A percentile compares a stretch with the other conserved stretches of the same genome.
phyloP scores from a whole-genome alignment of 2,888 invertebrate species.

The Vandiemenella viatica region DNA sequence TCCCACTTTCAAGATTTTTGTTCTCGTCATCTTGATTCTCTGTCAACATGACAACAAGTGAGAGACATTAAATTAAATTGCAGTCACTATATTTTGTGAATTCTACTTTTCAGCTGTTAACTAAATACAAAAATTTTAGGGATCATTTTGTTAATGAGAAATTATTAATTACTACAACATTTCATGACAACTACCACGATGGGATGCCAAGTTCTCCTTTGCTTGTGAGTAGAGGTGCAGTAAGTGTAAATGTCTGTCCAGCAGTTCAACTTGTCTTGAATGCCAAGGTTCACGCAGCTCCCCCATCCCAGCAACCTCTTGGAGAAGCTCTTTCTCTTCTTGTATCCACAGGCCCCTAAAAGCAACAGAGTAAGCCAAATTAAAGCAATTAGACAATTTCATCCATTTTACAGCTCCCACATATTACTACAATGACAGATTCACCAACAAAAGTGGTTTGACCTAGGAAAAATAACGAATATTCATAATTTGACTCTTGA shows the following conservation, averaged over 20 bases:
- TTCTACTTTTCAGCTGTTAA: no score
- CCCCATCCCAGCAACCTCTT: conserved; percentile 79
- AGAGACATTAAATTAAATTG: no score
- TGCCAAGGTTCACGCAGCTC: conserved; percentile 76
- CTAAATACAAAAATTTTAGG: no score
- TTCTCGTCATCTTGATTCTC: no score
- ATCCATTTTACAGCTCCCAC: no score
- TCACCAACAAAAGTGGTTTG: not conserved
- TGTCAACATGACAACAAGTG: no score
- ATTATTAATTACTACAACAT: no score
- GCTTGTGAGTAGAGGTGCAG: conserved; percentile 77
- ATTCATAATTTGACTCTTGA: no score
- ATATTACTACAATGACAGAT: not conserved
- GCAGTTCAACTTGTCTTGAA: conserved; percentile 59
- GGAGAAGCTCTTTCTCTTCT: conserved; percentile 76
- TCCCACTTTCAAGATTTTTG: no score
- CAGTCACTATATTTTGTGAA: no score
- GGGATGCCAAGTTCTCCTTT: conserved; percentile 56
- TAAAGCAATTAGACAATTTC: no score
- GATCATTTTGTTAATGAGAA: no score
- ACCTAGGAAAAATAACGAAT: not conserved
- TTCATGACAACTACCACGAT: conserved; percentile 47
- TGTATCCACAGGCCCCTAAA: conserved; percentile 74
- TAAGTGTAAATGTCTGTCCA: conserved; percentile 68
- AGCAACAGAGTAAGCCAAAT: conserved; percentile 12